Base-by-base conservation (phyloP, 2,888 invertebrate species). In the Clanis bilineata region DNA sequence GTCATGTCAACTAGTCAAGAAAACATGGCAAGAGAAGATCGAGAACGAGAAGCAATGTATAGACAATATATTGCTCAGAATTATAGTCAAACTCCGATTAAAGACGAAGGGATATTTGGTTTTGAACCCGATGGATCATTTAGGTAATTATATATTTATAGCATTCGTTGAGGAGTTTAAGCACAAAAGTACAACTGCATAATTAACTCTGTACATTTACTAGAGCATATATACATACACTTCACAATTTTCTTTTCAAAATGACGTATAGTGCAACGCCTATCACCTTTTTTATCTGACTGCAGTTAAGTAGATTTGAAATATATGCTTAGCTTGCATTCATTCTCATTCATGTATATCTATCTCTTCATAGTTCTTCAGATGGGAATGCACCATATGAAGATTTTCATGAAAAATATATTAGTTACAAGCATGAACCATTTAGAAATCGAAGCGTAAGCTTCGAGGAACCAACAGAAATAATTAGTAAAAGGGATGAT, bases 381-480 rank as follows among this genome's bases (percentile, higher is more conserved):
- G 92, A 92, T 83, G 91, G 92, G 64, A 92, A 91, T 89, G 90
- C 86, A 82, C 88, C 93, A 79, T 94, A 94, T 78, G 94, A 96
- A 92, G 96, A 96, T 82, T 96, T 96, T 85, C 96, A 96, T 85
- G 96, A 96, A 90, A 96, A 95, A 85, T 93, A 96, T 76, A 94
- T 96, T 83, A 95, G 95, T 83, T 92, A 88, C 92, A 88, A 93
- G 89, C 94, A 95, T 75, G 95, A 95, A 74, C 93, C 95, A 81
- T 96, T 96, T 88, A 94, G 95, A 73, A 95, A 95, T 85, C 94
- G 95, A 77, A 95, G 95, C 71, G 94, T 95, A 68, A 95, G 95
- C 75, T 93, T 95, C 71, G 95, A 95, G 81, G 95, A 95, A 71
- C 86, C 88, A 65, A 85, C 88, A 58, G 90, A 82, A 82, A 86